These are phyloP conservation scores for Actinia tenebrosa DNA, from an alignment of 64 coral and sea anemone species.

Conservation along the genomic window DNA sequence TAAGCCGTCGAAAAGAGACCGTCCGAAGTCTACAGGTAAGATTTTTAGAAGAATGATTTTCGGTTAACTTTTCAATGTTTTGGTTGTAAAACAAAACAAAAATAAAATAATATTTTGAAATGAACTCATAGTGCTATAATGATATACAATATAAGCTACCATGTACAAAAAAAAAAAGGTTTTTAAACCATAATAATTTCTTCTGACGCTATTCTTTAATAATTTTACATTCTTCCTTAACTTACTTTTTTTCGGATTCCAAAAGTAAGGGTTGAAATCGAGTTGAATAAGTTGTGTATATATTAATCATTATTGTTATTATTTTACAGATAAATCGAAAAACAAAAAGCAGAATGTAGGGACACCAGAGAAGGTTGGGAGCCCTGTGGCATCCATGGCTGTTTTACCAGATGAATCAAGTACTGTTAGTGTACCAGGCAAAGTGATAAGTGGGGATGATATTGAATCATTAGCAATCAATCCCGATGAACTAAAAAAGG, in stretches of 20 bases:
- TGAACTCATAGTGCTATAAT: neutral
- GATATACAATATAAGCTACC: neutral
- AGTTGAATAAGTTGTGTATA: too few species aligned
- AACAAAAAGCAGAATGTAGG: conserved; percentile 64
- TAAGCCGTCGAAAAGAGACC: conserved; percentile 91
- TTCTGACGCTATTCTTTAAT: too few species aligned
- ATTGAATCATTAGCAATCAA: conserved; percentile 96
- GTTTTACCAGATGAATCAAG: conserved; percentile 39
- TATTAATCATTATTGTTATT: neutral
- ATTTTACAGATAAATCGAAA: conserved; percentile 52
- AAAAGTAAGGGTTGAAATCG: too few species aligned
- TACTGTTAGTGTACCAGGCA: conserved; percentile 32
- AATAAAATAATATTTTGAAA: neutral
- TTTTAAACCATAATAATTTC: too few species aligned
- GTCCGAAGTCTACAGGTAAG: conserved; percentile 90
- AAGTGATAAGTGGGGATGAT: conserved; percentile 78
- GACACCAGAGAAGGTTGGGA: conserved; percentile 81
- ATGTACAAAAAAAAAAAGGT: neutral
- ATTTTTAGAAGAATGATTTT: neutral
- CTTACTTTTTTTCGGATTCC: too few species aligned
- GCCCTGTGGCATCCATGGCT: conserved; percentile 68
- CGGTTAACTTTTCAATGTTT: neutral
- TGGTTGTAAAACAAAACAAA: neutral
- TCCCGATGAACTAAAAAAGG: conserved; percentile 84
- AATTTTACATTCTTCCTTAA: too few species aligned